A percentile compares a stretch with the other conserved stretches of the same genome.
Evolutionary conservation across 2,113 vertebrate species (phyloP).

Genomic region (Petrocephalus zakoni): DNA sequence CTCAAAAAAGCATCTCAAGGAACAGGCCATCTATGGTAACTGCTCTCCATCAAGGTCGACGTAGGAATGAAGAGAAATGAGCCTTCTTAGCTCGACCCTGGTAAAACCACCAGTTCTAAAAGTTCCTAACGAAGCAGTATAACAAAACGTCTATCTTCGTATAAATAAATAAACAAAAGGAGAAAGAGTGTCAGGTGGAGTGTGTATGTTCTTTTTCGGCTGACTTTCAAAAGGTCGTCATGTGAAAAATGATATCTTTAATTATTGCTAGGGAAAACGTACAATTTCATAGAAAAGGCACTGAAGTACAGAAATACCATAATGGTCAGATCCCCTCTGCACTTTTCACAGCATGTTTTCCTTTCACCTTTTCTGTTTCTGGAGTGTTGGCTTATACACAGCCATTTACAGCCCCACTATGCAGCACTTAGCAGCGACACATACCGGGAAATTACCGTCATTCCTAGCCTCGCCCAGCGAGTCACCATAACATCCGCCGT

Average conservation of each 20-base stretch:
- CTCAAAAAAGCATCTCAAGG: background rate
- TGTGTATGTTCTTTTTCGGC: background rate
- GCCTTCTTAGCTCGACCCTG: slow-evolving; percentile 5
- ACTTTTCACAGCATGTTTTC: background rate
- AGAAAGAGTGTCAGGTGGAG: background rate
- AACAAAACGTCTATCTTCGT: background rate
- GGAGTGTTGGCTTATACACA: background rate
- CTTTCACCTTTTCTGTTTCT: background rate
- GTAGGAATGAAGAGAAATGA: background rate
- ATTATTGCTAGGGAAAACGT: background rate
- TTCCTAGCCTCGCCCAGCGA: slow-evolving; percentile 1
- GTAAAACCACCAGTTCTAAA: background rate
- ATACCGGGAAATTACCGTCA: background rate
- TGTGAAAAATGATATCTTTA: background rate
- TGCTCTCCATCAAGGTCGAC: background rate
- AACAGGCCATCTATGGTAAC: slow-evolving; percentile 10
- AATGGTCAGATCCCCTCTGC: background rate
- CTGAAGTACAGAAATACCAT: background rate
- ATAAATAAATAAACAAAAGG: background rate
- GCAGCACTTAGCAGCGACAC: background rate
- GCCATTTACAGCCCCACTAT: background rate
- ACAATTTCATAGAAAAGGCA: background rate
- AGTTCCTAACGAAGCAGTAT: background rate
- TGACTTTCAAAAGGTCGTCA: background rate
- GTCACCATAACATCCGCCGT: slow-evolving; percentile 4